These are phyloP conservation scores for Acromyrmex heyeri DNA, from an alignment of 1,140 invertebrate genomes.

Conservation along the genomic window DNA sequence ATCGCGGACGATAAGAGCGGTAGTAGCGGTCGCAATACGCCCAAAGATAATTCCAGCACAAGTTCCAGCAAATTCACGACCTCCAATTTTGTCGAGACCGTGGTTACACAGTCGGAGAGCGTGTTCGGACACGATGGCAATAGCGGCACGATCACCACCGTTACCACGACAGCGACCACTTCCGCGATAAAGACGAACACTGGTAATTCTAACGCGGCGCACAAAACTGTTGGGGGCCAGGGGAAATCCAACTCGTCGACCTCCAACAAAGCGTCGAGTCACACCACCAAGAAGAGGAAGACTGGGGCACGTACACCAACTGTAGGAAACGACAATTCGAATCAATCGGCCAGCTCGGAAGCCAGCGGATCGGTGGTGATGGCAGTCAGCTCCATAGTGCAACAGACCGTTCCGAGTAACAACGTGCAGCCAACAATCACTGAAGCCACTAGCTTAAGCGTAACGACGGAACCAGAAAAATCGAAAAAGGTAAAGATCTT, in stretches of 20 bases:
- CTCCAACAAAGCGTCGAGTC: constrained; percentile 77
- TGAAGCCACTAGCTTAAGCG: constrained; percentile 81
- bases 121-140: constrained; percentile 82
- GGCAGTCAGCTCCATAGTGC: constrained; percentile 70
- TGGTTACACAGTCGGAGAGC: constrained; percentile 84
- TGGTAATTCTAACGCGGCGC: constrained; percentile 69
- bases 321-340: constrained; percentile 83
- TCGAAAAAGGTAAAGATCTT: constrained; percentile 77
- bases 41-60: constrained; percentile 80
- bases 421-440: constrained; percentile 79
- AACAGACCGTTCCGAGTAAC: constrained; percentile 71
- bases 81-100: constrained; percentile 87
- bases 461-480: constrained; percentile 79
- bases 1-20: constrained; percentile 81
- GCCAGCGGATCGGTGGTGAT: constrained; percentile 80
- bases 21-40: constrained; percentile 84
- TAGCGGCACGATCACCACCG: constrained; percentile 54
- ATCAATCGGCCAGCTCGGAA: constrained; percentile 83
- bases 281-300: constrained; percentile 82
- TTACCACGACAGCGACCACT: not conserved
- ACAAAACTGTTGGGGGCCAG: constrained; percentile 74
- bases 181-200: constrained; percentile 62
- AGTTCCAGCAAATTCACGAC: constrained; percentile 87
- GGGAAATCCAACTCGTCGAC: constrained; percentile 76
- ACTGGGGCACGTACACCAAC: constrained; percentile 83